Base-by-base conservation (phyloP, 2,113 vertebrate genomes). In the Paracanthobrama guichenoti region DNA sequence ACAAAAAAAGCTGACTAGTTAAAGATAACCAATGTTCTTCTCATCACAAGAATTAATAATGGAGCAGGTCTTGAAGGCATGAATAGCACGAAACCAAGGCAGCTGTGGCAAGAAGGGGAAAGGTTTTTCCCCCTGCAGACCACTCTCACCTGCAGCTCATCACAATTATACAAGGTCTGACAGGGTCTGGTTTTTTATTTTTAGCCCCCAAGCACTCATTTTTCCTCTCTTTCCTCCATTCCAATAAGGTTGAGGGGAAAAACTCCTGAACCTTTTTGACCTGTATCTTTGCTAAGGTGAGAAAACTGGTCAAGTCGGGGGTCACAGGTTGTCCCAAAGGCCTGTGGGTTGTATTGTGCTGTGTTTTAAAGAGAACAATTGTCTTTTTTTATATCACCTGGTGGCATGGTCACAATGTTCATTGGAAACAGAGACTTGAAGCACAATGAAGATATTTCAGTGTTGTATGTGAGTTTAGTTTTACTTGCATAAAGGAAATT, bases 81-180 rank as follows among this genome's bases (percentile, higher is more conserved):
- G 6, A 42, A 31, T 26, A 35, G 28, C 77, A 74, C 1, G 20
- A 42, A 79, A 44, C 50, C 64, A 85, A 72, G 50, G 18, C 12
- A 46, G 39, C 2, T 0, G 44, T 55, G 66, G 73, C 66, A 50
- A 60, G 13, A 42, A 42, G 73, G 13, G 62, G 73, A 78, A 67
- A 55, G 59, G n/a, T 71, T 67, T 83, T 76, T 69, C 1, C 48
- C 57, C 60, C 59, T n/a, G 31, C 39, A 55, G 73, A 44, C 76
- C 55, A 60, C 50, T 80, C 77, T 81, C 20, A 69, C 64, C 53
- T 73, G 55, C 71, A 35, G 67, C 44, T 81, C 67, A 81, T 81
- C 42, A 73, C 55, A 59, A 73, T 80, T 72, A 59, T 35, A 57
- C 35, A 42, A 46, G n/a, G 66, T 79, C 75, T 79, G 50, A 59